These are phyloP conservation scores for Procambarus virginalis DNA, from an alignment of 1,140 invertebrate species.

Conservation along the genomic window DNA sequence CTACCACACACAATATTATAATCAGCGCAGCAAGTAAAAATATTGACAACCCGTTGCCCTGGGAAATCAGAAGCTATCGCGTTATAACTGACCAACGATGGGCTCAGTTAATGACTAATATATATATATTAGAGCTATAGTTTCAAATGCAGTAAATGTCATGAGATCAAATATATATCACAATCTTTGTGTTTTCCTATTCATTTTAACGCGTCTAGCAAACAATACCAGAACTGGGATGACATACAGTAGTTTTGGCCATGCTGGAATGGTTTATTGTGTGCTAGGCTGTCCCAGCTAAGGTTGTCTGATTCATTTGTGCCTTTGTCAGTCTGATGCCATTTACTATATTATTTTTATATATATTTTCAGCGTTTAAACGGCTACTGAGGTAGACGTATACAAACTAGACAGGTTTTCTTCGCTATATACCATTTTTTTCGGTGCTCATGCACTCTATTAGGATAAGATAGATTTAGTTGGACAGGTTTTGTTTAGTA, in stretches of 20 bases:
- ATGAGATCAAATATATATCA: constrained; percentile 10
- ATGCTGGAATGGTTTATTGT: background rate
- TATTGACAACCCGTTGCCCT: background rate
- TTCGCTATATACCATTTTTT: no score
- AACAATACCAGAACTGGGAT: background rate
- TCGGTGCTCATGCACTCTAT: no score
- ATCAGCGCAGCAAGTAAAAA: background rate
- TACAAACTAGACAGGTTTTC: no score
- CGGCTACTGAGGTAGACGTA: no score
- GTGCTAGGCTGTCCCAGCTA: background rate
- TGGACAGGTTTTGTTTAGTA: no score
- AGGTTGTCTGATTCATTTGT: no score
- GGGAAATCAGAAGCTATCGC: background rate
- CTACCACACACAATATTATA: constrained; percentile 2
- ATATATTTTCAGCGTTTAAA: no score
- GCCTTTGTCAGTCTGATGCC: no score
- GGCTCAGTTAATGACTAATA: background rate
- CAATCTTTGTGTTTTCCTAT: constrained; percentile 4
- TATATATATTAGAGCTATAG: background rate
- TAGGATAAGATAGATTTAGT: no score
- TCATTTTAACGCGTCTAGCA: background rate
- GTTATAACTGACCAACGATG: background rate
- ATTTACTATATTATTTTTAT: no score
- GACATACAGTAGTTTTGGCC: background rate
- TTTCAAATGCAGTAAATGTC: background rate